Conservation (phyloP, 2,113 vertebrate species). For the Uria lomvia region DNA sequence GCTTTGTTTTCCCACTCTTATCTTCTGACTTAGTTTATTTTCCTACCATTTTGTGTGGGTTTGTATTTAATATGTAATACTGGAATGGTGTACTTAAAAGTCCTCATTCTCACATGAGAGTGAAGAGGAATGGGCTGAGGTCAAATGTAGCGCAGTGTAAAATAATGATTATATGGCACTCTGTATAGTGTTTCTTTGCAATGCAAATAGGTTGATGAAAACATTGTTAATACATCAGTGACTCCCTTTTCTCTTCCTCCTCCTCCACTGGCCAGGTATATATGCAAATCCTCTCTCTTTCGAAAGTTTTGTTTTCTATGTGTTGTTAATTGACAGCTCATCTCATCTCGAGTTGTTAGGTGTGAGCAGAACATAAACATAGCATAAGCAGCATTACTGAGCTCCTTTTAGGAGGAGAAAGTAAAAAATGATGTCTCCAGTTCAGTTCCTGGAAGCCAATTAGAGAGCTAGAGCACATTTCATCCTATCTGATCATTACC, state of each 20-base stretch:
- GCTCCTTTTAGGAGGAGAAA: not conserved
- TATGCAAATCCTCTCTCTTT: not conserved
- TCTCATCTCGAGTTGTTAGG: not conserved
- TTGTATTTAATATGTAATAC: not conserved
- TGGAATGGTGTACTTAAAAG: not conserved
- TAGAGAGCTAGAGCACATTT: not conserved
- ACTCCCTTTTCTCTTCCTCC: not conserved
- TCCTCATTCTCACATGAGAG: not conserved
- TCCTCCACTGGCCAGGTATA: not conserved
- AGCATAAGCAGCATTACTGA: not conserved
- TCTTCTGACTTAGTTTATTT: conserved; percentile 23
- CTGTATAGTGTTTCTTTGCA: not conserved
- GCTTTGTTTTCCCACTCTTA: conserved; percentile 9
- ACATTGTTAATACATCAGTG: not conserved
- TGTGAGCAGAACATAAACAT: not conserved
- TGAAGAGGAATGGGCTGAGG: not conserved
- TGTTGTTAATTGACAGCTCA: not conserved
- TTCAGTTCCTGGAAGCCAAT: not conserved
- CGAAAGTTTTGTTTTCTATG: not conserved
- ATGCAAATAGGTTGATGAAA: not conserved
- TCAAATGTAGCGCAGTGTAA: not conserved
- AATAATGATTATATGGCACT: not conserved
- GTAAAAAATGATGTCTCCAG: not conserved
- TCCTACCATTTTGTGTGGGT: not conserved
- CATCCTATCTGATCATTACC: not conserved